Base-by-base conservation (phyloP, 2,888 invertebrate species). In the Agriopis aurantiaria region DNA sequence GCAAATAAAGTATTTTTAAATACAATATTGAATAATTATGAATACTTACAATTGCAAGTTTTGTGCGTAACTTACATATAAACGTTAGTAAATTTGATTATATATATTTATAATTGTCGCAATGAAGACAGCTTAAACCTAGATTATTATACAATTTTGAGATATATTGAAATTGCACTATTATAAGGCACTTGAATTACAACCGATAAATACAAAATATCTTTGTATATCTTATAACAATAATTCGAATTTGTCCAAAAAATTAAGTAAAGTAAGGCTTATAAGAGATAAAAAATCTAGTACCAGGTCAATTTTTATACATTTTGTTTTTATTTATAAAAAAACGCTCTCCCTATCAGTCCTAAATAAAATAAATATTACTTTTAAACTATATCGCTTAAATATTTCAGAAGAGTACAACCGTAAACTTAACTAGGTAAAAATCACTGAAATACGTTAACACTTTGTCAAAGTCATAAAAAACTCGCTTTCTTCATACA, bases 151-250 rank as follows among this genome's bases (percentile, higher is more conserved):
- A 63, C n/a, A 61, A 65, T 62, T 55, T 67, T 40, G 45, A 67
- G 3, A 62, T 59, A 62, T 59, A 53, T 41, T 43, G 45, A 52
- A 67, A 71, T 67, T 71, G 63, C 70, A 66, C 70, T 66, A 57
- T 61, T 72, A 66, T 77, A 83, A 83, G 83, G 83, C 83, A 84
- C 83, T 70, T 62, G 48, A 8, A 52, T 61, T 61, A 69, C 23
- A 57, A 62, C 57, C 23, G 51, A 68, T 43, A 68, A 41, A 51
- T 48, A 33, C 12, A 33, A 23, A 12, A 57, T 14, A 45, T 41
- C 10, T 17, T 14, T 41, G 6, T 43, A 8, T 45, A 45, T 33
- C 3, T 0, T 33, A 33, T 43, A 43, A 14, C 17, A 56, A 55
- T 43, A 56, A 0, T 14, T 8, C 1, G 6, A 33, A 10, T 8